Percentiles rank a stretch among this genome's conserved stretches.
phyloP scores from a whole-genome alignment of 2,797 vertebrate genomes.

The Gallinago stenura region DNA sequence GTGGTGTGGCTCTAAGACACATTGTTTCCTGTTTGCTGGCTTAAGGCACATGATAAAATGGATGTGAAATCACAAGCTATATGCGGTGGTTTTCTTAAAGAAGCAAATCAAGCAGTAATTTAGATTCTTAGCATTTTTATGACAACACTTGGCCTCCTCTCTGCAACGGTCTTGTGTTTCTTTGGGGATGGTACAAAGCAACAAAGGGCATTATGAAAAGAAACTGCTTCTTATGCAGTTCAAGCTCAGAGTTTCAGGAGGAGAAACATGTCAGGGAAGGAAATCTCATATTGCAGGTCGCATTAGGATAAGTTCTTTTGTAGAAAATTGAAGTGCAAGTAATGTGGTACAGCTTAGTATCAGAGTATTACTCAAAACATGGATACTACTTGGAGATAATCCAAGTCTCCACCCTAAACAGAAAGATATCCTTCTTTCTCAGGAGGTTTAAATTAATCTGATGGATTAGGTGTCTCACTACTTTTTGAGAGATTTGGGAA shows the following conservation, averaged over 20 bases:
- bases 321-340: not conserved
- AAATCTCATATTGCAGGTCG: not conserved
- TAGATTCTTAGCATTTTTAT: not conserved
- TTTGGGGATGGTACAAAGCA: not conserved
- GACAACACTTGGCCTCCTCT: not conserved
- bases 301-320: not conserved
- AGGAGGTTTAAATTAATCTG: not conserved
- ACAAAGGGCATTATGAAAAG: not conserved
- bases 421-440: not conserved
- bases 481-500: not conserved
- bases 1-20: not conserved
- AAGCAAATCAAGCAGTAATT: not conserved
- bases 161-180: not conserved
- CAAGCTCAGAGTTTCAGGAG: not conserved
- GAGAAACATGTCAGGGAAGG: not conserved
- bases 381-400: not conserved
- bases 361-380: not conserved
- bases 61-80: not conserved
- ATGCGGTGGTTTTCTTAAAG: not conserved
- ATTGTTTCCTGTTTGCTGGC: slow-evolving; percentile 14
- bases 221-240: not conserved
- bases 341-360: not conserved
- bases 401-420: not conserved
- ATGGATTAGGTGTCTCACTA: not conserved
- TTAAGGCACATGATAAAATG: not conserved